Evolutionary conservation across 2,797 vertebrate genomes (phyloP), one percentile per base, ranked within the genome.

Genomic region (Ceryle rudis): DNA sequence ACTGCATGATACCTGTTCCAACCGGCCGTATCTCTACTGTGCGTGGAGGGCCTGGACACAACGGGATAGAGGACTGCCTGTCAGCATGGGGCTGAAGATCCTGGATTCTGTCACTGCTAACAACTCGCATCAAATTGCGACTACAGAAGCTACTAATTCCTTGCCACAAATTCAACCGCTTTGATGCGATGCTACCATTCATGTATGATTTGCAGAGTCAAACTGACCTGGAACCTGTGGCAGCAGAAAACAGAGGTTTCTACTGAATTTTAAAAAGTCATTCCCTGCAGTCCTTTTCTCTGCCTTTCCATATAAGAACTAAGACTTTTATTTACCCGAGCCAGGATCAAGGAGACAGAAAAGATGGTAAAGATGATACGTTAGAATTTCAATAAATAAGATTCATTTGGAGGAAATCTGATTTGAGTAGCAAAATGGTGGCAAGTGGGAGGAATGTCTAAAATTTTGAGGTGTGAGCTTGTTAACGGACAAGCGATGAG

Each of bases 21-120:
- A 35, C 17, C n/a, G 55, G 28, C 26, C 2, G 0, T 5, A 26
- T 17, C 28, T 51, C 54, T 52, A 84, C 28, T 33, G 20, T 0
- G 3, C 47, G 5, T 0, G 2, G 33, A n/a, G 17, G 65, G 42
- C 35, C 31, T 29, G 13, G 29, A n/a, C 49, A 31, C 5, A 31
- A 18, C 17, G 1, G 9, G 52, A 28, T 23, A 11, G 25, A 49
- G 54, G 20, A 14, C 28, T 9, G 31, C 23, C n/a, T 44, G 14
- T 20, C 49, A 70, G 26, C 23, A 39, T 17, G 7, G 46, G 1
- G n/a, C 2, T 39, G n/a, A 60, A 70, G 31, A 74, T 25, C 26
- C 35, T 44, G 70, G 31, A 52, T 77, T 46, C 41, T 46, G 15
- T n/a, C 4, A 0, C 33, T 52, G 54, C 17, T 66, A 51, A 47